These are phyloP conservation scores for Thrips palmi DNA, from an alignment of 1,140 invertebrate species.

Conservation along the genomic window DNA sequence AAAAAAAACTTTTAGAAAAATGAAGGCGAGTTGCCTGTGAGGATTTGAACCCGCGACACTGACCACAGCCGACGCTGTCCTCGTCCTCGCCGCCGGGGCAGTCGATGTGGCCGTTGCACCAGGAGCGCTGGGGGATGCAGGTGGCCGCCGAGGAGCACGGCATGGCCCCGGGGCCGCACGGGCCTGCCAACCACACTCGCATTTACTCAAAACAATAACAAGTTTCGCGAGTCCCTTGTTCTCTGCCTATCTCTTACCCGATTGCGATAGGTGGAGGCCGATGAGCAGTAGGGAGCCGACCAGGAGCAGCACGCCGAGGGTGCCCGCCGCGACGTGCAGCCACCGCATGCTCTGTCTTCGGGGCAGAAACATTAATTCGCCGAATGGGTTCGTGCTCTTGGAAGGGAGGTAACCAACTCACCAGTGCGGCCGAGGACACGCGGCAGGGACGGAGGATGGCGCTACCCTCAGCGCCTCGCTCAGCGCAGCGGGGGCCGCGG, in stretches of 20 bases:
- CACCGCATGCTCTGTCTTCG: slow-evolving; percentile 9
- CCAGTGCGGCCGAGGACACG: slow-evolving; percentile 7
- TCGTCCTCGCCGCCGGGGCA: slow-evolving; percentile 52
- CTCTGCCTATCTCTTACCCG: slow-evolving; percentile 2
- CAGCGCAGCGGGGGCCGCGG: slow-evolving; percentile 10
- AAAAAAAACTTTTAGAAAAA: not conserved
- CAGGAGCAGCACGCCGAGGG: slow-evolving; percentile 8
- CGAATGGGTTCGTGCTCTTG: not conserved
- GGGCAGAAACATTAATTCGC: slow-evolving; percentile 6
- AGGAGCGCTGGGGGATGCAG: slow-evolving; percentile 42
- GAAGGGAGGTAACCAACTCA: slow-evolving; percentile 3
- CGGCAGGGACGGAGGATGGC: slow-evolving; percentile 5
- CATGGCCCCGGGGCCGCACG: slow-evolving; percentile 44
- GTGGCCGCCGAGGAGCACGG: slow-evolving; percentile 43
- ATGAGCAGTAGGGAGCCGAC: slow-evolving; percentile 7
- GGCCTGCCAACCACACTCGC: slow-evolving; percentile 18
- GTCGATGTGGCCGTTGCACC: slow-evolving; percentile 43
- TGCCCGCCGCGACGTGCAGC: slow-evolving; percentile 9
- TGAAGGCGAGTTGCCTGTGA: too few species aligned
- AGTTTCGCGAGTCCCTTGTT: not conserved
- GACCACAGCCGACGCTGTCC: slow-evolving; percentile 22
- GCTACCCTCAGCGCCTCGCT: slow-evolving; percentile 8
- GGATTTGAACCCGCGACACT: too few species aligned
- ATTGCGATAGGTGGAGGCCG: slow-evolving; percentile 2
- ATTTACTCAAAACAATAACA: not conserved